These are phyloP conservation scores for Hirudo medicinalis DNA, from an alignment of 1,140 invertebrate genomes.

Conservation along the genomic window DNA sequence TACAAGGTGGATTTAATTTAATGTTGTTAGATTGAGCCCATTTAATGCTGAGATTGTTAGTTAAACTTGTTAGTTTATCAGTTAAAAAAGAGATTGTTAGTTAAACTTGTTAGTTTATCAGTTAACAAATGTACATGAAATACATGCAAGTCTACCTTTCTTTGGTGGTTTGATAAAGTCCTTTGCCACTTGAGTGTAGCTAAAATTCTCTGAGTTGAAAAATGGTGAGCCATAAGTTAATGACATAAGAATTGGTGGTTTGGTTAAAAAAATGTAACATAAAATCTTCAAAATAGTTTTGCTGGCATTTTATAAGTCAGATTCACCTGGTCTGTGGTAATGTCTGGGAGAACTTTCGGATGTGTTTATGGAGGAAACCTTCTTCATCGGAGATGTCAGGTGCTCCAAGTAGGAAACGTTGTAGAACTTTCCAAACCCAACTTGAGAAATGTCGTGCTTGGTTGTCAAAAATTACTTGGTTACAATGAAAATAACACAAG, in stretches of 20 bases:
- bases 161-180: conserved; percentile 32
- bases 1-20: too few relatives aligned
- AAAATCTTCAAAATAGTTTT: neutral
- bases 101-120: neutral
- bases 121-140: neutral
- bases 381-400: conserved; percentile 25
- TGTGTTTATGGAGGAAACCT: conserved; percentile 25
- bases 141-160: conserved; percentile 26
- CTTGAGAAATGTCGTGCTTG: conserved; percentile 2
- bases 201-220: conserved; percentile 35
- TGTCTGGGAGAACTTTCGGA: conserved; percentile 26
- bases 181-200: conserved; percentile 33
- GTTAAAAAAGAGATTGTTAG: neutral
- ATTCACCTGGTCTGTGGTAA: conserved; percentile 32
- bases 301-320: neutral
- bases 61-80: neutral
- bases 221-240: neutral
- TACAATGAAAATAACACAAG: too few relatives aligned
- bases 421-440: conserved; percentile 34
- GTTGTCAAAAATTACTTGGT: neutral
- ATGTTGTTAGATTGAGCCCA: too few relatives aligned
- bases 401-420: conserved; percentile 31
- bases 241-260: too few relatives aligned
- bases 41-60: neutral
- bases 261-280: too few relatives aligned